Evolutionary conservation across 2,888 invertebrate genomes (phyloP).

Genomic region (Osedax frankpressi): DNA sequence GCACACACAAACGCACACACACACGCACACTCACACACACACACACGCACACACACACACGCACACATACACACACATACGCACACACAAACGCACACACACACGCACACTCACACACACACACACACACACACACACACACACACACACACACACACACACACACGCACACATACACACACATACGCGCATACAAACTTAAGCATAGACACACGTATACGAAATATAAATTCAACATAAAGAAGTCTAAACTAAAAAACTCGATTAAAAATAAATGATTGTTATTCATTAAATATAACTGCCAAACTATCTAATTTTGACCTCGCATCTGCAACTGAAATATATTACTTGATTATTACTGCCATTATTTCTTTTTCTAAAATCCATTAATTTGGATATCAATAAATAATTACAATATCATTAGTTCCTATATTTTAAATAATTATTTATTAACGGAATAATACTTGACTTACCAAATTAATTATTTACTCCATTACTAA

Average conservation of each 20-base stretch:
- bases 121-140: background rate
- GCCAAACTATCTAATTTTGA: too few relatives aligned
- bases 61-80: slow-evolving; percentile 15
- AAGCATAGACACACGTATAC: background rate
- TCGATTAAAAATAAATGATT: too few relatives aligned
- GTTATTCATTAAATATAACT: too few relatives aligned
- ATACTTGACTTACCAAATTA: too few relatives aligned
- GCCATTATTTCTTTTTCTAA: too few relatives aligned
- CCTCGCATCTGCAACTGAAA: too few relatives aligned
- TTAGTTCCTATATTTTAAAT: too few relatives aligned
- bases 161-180: slow-evolving; percentile 1
- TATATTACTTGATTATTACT: too few relatives aligned
- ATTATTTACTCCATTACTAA: too few relatives aligned
- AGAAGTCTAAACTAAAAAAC: background rate
- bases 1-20: slow-evolving; percentile 16
- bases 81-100: background rate
- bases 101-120: background rate
- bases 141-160: background rate
- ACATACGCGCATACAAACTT: background rate
- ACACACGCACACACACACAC: slow-evolving; percentile 17
- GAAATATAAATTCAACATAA: background rate
- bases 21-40: slow-evolving; percentile 18
- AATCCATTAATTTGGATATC: too few relatives aligned
- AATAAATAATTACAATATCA: too few relatives aligned
- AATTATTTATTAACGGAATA: too few relatives aligned